Evolutionary conservation across 2,888 invertebrate species (phyloP), one percentile per base, ranked within the genome.

Genomic region (Lissocephala sabroskyi): DNA sequence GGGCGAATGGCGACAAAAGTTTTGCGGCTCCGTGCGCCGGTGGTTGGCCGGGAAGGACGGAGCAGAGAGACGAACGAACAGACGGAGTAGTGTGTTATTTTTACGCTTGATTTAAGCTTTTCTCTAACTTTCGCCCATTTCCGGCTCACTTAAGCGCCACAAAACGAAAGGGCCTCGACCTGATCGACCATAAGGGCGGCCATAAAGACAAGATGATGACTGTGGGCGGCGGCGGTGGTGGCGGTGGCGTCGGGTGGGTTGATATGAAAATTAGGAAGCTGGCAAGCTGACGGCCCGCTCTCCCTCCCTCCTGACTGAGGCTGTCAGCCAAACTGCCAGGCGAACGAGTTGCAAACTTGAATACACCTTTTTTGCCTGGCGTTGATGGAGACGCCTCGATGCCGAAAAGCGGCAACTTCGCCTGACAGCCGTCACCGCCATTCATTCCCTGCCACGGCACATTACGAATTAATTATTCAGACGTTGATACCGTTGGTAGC

Each of bases 381-480:
- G 3, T 23, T 23, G 23, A 5, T 23, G 7, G 7, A 23, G 23
- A 23, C 3, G 23, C 23, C 7, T 23, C 23, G 4, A 23, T 23
- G 3, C 23, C 23, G 23, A 23, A 23, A 3, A 23, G 23, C 3
- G 7, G 23, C 23, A 23, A 7, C 7, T 23, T 23, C 23, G 37
- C 18, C 37, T 37, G 35, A 9, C 37, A 18, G 37, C 37, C 37
- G 16, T 19, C 18, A 16, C 37, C 37, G 37, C 18, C 46, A 41
- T 41, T 46, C 35, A 46, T 46, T 46, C 39, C n/a, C n/a, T 35
- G 26, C 46, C 46, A 46, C 41, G 46, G 46, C 46, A 46, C 46
- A 46, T 46, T 46, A 43, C 43, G 41, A 52, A 52, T 52, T 52
- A 52, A 52, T 52, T 52, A 52, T 52, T 42, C 47, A 52, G 43